These are phyloP conservation scores for Drosophila rubida DNA, from an alignment of 2,888 invertebrate genomes.

Conservation along the genomic window DNA sequence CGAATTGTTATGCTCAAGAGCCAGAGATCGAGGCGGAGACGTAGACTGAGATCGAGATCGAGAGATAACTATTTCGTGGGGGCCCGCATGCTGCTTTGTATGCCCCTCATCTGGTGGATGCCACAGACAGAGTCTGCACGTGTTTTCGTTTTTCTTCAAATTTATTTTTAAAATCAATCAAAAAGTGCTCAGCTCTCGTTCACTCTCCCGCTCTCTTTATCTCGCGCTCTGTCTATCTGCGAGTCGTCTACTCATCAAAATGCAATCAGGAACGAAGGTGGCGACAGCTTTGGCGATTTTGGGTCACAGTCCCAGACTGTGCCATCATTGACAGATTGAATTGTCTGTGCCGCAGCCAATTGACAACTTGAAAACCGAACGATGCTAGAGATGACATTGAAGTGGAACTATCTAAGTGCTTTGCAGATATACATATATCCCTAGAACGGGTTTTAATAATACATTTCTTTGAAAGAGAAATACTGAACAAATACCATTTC, in stretches of 20 bases:
- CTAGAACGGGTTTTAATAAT: no score
- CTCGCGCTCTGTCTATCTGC: not conserved
- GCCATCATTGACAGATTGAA: conserved; percentile 47
- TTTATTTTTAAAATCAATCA: conserved; percentile 77
- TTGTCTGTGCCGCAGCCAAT: conserved; percentile 23
- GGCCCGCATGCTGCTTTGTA: conserved; percentile 25
- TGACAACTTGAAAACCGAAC: conserved; percentile 34
- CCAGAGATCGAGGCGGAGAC: conserved; percentile 2
- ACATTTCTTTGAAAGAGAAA: no score
- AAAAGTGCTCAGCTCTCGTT: conserved; percentile 35
- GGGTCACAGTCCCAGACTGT: conserved; percentile 48
- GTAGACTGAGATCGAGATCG: not conserved
- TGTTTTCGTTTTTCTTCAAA: conserved; percentile 37
- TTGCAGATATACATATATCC: no score
- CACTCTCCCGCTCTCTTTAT: conserved; percentile 6
- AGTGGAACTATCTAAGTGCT: not conserved
- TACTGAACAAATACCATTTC: no score
- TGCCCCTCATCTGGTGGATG: conserved; percentile 28
- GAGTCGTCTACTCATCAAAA: conserved; percentile 49
- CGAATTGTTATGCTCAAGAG: conserved; percentile 30
- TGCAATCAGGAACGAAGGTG: conserved; percentile 52
- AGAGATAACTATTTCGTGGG: conserved; percentile 30
- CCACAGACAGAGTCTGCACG: conserved; percentile 35
- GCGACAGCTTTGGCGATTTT: conserved; percentile 49
- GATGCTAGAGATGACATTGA: conserved; percentile 14